These are phyloP conservation scores for Leptopilina drosophilae DNA, from an alignment of 2,888 invertebrate genomes.

Conservation along the genomic window DNA sequence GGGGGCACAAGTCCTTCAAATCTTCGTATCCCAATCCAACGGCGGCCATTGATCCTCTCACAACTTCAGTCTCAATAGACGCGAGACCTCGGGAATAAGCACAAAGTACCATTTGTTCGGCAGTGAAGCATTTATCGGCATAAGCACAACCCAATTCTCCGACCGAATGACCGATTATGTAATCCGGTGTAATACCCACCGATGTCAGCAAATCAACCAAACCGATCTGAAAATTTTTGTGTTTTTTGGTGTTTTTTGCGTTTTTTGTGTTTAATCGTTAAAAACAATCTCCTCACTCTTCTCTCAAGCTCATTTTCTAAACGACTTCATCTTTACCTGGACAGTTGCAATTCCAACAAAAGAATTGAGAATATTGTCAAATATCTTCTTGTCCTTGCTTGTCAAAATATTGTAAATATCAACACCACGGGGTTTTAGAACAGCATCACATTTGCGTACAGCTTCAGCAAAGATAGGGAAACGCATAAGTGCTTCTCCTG, in stretches of 20 bases:
- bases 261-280: too few species aligned
- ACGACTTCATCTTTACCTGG: conserved; percentile 73
- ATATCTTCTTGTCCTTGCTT: conserved; percentile 79
- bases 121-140: conserved; percentile 92
- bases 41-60: conserved; percentile 92
- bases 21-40: conserved; percentile 83
- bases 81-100: conserved; percentile 70
- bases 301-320: neutral
- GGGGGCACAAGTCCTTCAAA: conserved; percentile 83
- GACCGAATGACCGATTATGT: conserved; percentile 92
- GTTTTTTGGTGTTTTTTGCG: too few species aligned
- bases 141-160: conserved; percentile 97
- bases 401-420: conserved; percentile 82
- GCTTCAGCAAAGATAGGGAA: conserved; percentile 83
- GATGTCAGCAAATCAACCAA: conserved; percentile 81
- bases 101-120: conserved; percentile 70
- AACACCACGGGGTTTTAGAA: conserved; percentile 81
- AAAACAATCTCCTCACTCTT: neutral
- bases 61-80: conserved; percentile 71
- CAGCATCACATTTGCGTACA: conserved; percentile 80
- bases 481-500: conserved; percentile 83
- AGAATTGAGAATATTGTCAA: conserved; percentile 83
- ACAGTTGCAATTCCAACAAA: conserved; percentile 87
- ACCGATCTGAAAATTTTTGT: conserved; percentile 77
- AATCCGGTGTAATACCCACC: conserved; percentile 83